Percentiles rank a stretch among this genome's conserved stretches.
Evolutionary conservation across 1,140 invertebrate species (phyloP).

Genomic region (Cydia amplana): DNA sequence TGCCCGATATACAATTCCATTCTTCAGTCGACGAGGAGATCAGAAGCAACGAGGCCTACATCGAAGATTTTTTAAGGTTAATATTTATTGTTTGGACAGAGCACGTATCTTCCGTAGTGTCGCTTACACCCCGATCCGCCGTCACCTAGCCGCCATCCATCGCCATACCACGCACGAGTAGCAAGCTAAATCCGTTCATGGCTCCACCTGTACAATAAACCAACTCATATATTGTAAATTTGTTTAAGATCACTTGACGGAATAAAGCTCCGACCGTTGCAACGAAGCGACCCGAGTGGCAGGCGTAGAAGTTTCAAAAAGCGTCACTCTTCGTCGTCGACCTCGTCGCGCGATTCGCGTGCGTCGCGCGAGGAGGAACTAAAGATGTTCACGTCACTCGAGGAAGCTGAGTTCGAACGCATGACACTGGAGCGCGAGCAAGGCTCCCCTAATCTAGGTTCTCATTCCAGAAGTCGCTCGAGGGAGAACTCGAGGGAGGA

Average conservation of each 20-base stretch:
- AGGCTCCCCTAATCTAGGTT: slow-evolving; percentile 74
- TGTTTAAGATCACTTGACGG: slow-evolving; percentile 81
- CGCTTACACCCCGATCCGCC: slow-evolving; percentile 52
- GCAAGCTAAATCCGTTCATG: slow-evolving; percentile 52
- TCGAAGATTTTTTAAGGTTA: slow-evolving; percentile 79
- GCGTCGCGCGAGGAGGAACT: slow-evolving; percentile 81
- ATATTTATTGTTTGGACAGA: slow-evolving; percentile 57
- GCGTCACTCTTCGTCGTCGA: slow-evolving; percentile 80
- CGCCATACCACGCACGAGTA: slow-evolving; percentile 50
- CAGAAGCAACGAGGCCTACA: slow-evolving; percentile 55
- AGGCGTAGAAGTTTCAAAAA: slow-evolving; percentile 80
- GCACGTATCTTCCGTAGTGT: slow-evolving; percentile 46
- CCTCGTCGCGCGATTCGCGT: slow-evolving; percentile 79
- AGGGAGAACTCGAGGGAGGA: slow-evolving; percentile 64
- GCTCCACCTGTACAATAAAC: slow-evolving; percentile 58
- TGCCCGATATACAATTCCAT: slow-evolving; percentile 77
- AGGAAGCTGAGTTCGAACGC: slow-evolving; percentile 80
- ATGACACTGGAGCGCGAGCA: slow-evolving; percentile 54
- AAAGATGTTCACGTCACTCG: slow-evolving; percentile 81
- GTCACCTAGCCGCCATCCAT: slow-evolving; percentile 52
- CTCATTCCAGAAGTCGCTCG: slow-evolving; percentile 77
- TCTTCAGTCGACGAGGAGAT: slow-evolving; percentile 68
- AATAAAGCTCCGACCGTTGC: slow-evolving; percentile 80
- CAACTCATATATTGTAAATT: slow-evolving; percentile 68
- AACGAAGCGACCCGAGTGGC: slow-evolving; percentile 80